phyloP scores from a whole-genome alignment of 2,888 invertebrate genomes.

The Acholoe squamosa region DNA sequence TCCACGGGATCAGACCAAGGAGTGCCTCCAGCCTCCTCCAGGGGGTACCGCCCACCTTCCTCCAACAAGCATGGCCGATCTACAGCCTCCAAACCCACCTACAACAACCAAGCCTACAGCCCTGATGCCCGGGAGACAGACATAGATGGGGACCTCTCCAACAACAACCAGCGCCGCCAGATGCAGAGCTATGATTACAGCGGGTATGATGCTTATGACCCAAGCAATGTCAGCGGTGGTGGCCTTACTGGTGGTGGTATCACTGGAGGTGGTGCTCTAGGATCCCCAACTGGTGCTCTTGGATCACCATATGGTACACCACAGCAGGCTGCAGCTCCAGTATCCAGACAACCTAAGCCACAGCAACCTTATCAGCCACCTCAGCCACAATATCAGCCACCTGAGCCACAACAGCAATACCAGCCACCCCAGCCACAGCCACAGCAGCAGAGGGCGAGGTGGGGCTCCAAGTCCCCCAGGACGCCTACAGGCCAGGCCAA shows the following conservation, averaged over 20 bases:
- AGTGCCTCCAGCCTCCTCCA: slow-evolving; percentile 48
- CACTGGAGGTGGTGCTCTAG: background rate
- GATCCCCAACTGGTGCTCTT: background rate
- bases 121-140: slow-evolving; percentile 44
- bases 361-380: background rate
- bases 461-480: slow-evolving; percentile 50
- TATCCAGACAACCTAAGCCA: background rate
- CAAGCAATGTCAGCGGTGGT: background rate
- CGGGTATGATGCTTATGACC: slow-evolving; percentile 60
- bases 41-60: background rate
- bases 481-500: background rate
- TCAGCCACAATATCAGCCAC: background rate
- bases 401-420: background rate
- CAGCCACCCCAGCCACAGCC: slow-evolving; percentile 4
- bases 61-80: slow-evolving; percentile 6
- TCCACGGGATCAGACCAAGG: slow-evolving; percentile 59
- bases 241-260: background rate
- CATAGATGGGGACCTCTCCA: slow-evolving; percentile 46
- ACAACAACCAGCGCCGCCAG: background rate
- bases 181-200: slow-evolving; percentile 45
- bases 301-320: slow-evolving; percentile 26
- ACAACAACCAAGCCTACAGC: slow-evolving; percentile 59
- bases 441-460: slow-evolving; percentile 6
- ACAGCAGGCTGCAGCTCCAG: background rate
- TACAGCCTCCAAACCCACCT: background rate